These are phyloP conservation scores for Garrulus glandarius DNA, from an alignment of 2,797 vertebrate species.

Conservation along the genomic window DNA sequence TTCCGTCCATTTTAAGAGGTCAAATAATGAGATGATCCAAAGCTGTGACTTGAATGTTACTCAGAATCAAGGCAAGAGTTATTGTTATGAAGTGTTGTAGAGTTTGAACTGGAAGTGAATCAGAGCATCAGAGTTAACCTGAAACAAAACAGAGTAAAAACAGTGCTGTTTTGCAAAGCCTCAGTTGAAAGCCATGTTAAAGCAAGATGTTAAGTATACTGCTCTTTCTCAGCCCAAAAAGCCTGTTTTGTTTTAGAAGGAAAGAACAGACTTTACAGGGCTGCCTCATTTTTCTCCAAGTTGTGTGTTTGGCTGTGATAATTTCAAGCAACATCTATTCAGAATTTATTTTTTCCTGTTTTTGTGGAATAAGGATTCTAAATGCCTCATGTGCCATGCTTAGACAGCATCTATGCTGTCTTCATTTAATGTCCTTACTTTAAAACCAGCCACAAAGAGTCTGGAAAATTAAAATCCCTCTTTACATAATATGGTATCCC, in stretches of 20 bases:
- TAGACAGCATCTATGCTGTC: background rate
- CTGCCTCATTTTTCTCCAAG: background rate
- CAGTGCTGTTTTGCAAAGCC: background rate
- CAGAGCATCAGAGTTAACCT: background rate
- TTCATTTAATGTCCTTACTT: background rate
- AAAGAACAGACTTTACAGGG: background rate
- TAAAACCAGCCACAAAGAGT: background rate
- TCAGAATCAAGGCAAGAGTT: background rate
- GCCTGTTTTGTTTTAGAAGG: background rate
- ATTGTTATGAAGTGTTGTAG: background rate
- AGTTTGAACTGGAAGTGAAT: background rate
- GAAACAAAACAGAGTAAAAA: conserved; percentile 1
- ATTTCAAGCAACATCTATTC: background rate
- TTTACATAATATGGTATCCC: background rate
- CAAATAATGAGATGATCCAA: background rate
- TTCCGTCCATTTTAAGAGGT: background rate
- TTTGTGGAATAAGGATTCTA: background rate
- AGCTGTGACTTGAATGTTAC: background rate
- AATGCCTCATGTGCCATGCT: background rate
- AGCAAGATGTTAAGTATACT: background rate
- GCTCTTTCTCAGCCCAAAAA: conserved; percentile 17
- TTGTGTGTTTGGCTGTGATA: background rate
- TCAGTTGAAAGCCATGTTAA: background rate
- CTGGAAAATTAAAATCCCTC: background rate
- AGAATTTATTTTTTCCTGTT: background rate